phyloP scores from a whole-genome alignment of 2,113 vertebrate genomes.

The Larimichthys crocea region DNA sequence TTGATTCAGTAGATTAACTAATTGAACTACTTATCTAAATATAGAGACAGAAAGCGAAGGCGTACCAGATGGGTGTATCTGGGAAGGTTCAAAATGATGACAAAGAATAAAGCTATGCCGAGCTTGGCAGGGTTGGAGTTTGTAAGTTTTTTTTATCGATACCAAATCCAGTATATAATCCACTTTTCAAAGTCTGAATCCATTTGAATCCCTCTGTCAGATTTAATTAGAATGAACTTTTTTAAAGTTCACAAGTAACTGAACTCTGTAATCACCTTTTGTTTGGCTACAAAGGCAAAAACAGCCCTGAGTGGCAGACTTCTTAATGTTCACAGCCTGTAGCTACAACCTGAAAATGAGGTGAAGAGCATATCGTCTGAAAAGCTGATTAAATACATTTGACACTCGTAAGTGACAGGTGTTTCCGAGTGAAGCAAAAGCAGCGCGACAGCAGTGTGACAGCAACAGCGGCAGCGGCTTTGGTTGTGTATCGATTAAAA shows the following conservation, averaged over 20 bases:
- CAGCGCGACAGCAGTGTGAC: background rate
- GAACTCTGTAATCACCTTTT: background rate
- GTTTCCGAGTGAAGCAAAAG: background rate
- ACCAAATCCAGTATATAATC: background rate
- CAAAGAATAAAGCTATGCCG: background rate
- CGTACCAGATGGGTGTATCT: background rate
- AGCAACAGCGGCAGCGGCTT: background rate
- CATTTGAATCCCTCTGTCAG: too few species aligned
- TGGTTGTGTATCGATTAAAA: too few species aligned
- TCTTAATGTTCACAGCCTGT: slow-evolving; percentile 5
- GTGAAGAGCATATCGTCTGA: too few species aligned
- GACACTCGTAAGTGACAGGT: slow-evolving; percentile 10
- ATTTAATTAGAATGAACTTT: background rate
- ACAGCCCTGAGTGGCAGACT: background rate
- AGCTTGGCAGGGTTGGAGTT: background rate
- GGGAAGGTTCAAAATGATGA: background rate
- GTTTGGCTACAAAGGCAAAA: background rate
- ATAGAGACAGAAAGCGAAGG: background rate
- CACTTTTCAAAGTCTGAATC: background rate
- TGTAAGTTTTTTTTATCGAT: background rate
- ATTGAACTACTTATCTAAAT: background rate
- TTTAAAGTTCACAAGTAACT: background rate
- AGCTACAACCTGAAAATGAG: background rate
- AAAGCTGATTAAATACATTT: too few species aligned
- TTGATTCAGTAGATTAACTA: background rate